Percentiles rank a stretch among this genome's conserved stretches.
Conservation (phyloP, 2,113 vertebrate genomes). For the Turdus rufiventris region DNA sequence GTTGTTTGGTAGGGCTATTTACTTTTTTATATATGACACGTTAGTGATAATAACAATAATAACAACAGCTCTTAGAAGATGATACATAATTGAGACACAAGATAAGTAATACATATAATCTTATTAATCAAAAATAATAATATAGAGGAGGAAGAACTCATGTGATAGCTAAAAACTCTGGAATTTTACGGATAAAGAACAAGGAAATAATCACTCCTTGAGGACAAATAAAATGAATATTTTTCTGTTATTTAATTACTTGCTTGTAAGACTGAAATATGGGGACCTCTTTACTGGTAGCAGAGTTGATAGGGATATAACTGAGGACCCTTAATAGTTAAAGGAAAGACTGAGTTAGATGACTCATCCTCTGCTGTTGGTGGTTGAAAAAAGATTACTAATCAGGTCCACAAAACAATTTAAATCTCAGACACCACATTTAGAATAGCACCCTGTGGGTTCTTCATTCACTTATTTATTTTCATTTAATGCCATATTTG, state of each 20-base stretch:
- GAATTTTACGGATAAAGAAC: neutral
- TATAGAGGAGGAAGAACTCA: neutral
- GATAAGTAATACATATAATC: neutral
- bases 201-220: neutral
- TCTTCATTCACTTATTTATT: neutral
- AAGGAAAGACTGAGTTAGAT: neutral
- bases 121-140: neutral
- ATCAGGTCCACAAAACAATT: neutral
- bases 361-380: neutral
- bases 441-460: neutral
- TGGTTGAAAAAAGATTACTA: neutral
- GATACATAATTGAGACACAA: neutral
- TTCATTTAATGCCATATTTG: neutral
- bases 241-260: neutral
- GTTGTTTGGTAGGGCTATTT: neutral
- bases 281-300: neutral
- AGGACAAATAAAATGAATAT: neutral
- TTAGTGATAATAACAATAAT: neutral
- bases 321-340: neutral
- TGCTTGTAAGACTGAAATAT: neutral
- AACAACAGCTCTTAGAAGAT: neutral
- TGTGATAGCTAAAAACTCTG: neutral
- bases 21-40: neutral
- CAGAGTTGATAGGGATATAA: neutral
- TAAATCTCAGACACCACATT: neutral